Percentiles rank a stretch among this genome's conserved stretches.
phyloP scores from a whole-genome alignment of 2,113 vertebrate species.

The Melanerpes aurifrons region DNA sequence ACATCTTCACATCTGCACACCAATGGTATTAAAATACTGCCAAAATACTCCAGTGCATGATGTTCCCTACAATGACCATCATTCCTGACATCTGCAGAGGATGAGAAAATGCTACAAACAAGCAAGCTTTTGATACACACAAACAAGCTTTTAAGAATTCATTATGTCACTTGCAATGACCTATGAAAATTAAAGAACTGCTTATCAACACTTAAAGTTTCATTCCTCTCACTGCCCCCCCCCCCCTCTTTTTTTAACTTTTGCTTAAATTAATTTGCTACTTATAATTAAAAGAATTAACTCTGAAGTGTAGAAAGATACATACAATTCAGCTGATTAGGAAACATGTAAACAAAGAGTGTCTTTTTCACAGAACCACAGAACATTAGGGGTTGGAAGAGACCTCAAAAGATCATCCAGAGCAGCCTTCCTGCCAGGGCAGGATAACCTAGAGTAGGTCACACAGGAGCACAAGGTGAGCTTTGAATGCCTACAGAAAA shows the following conservation, averaged over 20 bases:
- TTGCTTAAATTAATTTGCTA: not conserved
- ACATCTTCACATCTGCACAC: not conserved
- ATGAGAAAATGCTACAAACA: not conserved
- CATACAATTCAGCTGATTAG: not conserved
- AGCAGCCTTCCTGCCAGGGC: too few relatives aligned
- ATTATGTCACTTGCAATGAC: not conserved
- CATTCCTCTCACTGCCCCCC: not conserved
- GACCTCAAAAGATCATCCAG: too few relatives aligned
- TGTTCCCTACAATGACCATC: not conserved
- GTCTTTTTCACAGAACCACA: not conserved
- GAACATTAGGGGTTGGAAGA: too few relatives aligned
- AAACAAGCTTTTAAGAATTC: constrained; percentile 15
- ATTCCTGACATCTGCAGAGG: not conserved
- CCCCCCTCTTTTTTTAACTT: not conserved
- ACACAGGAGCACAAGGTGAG: too few relatives aligned
- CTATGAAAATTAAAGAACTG: constrained; percentile 16
- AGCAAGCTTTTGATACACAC: not conserved
- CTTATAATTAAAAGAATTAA: not conserved
- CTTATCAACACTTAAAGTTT: not conserved
- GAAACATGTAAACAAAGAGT: not conserved
- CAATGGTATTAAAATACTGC: not conserved
- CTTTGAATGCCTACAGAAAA: too few relatives aligned
- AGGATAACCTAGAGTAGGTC: too few relatives aligned
- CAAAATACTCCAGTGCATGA: not conserved
- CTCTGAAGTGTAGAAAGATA: not conserved